Evolutionary conservation across 2,888 invertebrate genomes (phyloP).

Genomic region (Cosmia pyralina): DNA sequence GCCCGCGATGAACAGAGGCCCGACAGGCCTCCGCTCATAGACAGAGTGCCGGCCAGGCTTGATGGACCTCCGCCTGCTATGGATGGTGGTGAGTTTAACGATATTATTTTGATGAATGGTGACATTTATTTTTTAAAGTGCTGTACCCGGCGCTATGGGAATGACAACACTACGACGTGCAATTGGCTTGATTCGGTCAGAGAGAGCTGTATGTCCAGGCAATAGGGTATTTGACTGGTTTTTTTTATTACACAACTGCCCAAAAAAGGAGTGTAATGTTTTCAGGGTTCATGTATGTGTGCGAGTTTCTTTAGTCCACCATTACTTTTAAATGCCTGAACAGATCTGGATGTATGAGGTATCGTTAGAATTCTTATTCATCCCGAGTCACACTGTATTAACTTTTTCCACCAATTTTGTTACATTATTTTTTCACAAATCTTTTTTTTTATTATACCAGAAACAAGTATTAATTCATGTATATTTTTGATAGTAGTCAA

Average conservation of each 20-base stretch:
- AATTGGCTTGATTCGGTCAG: background rate
- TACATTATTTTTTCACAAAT: background rate
- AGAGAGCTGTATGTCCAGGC: background rate
- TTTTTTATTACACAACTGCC: background rate
- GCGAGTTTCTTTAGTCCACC: too few species aligned
- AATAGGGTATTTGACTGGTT: background rate
- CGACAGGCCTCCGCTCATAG: constrained; percentile 56
- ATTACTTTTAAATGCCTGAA: too few species aligned
- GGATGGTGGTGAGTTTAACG: constrained; percentile 55
- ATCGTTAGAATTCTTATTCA: too few species aligned
- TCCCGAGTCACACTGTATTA: too few species aligned
- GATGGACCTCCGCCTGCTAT: constrained; percentile 47
- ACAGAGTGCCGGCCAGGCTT: constrained; percentile 53
- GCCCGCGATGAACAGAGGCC: constrained; percentile 24
- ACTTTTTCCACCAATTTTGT: background rate
- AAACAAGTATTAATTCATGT: background rate
- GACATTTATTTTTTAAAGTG: background rate
- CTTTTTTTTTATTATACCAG: background rate
- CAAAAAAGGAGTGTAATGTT: too few species aligned
- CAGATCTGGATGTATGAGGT: too few species aligned
- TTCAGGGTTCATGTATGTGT: too few species aligned
- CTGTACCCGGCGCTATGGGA: background rate
- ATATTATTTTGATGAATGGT: too few species aligned
- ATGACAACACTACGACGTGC: too few species aligned
- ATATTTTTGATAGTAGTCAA: background rate